Evolutionary conservation across 2,888 invertebrate species (phyloP).

Genomic region (Leptopilina myrica): DNA sequence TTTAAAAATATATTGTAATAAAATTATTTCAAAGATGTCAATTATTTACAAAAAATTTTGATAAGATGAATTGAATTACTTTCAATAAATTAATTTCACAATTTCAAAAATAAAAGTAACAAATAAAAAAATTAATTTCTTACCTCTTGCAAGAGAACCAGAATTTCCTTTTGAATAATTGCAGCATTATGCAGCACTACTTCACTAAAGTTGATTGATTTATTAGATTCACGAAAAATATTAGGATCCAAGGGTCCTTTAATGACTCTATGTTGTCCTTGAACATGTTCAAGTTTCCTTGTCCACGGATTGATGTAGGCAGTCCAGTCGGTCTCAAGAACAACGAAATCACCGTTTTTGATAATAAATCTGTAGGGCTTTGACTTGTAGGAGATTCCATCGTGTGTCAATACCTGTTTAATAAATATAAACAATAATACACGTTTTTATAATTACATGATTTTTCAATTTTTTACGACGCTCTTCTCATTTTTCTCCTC

Average conservation of each 20-base stretch:
- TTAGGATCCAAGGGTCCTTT: conserved; percentile 88
- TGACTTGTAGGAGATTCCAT: conserved; percentile 84
- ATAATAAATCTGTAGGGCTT: conserved; percentile 88
- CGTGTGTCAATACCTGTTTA: conserved; percentile 83
- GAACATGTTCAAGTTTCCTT: conserved; percentile 91
- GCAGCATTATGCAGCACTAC: conserved; percentile 81
- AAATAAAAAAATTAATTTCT: background rate
- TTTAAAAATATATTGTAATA: conserved; percentile 48
- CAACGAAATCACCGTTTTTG: conserved; percentile 90
- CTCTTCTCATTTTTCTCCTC: background rate
- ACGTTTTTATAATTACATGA: conserved; percentile 18
- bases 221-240: conserved; percentile 80
- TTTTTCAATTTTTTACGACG: background rate
- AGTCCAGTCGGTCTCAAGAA: conserved; percentile 94
- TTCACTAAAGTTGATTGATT: conserved; percentile 78
- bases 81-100: too few species aligned
- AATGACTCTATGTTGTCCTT: conserved; percentile 87
- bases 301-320: conserved; percentile 97
- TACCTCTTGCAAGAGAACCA: conserved; percentile 84
- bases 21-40: background rate
- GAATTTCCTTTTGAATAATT: conserved; percentile 82
- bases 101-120: background rate
- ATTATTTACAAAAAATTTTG: background rate
- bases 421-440: conserved; percentile 51
- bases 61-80: too few species aligned